Base-by-base conservation (phyloP, 1,140 invertebrate genomes). In the Apis cerana region DNA sequence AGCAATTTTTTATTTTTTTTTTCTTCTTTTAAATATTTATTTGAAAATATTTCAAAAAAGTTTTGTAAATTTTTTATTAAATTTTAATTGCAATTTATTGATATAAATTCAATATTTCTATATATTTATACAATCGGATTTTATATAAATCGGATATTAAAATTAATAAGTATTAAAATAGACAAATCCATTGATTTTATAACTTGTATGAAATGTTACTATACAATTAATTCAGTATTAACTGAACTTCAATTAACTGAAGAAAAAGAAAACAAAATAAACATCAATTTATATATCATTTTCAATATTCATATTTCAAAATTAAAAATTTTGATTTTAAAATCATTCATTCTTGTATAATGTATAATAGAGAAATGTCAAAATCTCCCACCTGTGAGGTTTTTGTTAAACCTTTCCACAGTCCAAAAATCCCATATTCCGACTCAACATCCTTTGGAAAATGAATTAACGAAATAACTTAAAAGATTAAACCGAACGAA, bases 361-460 rank as follows among this genome's bases (percentile, higher is more conserved):
- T 43, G 19, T 54, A 13, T 23, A 21, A 77, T 3, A 4, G 2
- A 54, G 13, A 65, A 62, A 77, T 13, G 19, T 85, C 19, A 68
- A 59, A n/a, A 79, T 68, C 54, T 70, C 82, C n/a, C 71, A 87
- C 86, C 86, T 76, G 80, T 56, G 19, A 50, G 13, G 43, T 33
- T 81, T 33, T 43, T 21, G 23, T 76, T 75, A 65, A 59, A 19
- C 67, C 23, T 23, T 61, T 58, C 12, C 58, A n/a, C 7, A 43
- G 74, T 50, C 43, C 56, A 58, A 8, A 52, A 67, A 75, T 27
- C 23, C 64, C 33, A 82, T 15, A 56, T 76, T 61, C 33, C 59
- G 33, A 43, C n/a, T 75, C 59, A 65, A 13, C 23, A 65, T 83
- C n/a, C 52, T 79, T 23, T 56, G 23, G 10, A 13, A 3, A 48